Percentiles rank a stretch among this genome's conserved stretches.
These are phyloP conservation scores for Scaptomyza tumidula DNA, from an alignment of 2,888 invertebrate species.

Conservation along the genomic window DNA sequence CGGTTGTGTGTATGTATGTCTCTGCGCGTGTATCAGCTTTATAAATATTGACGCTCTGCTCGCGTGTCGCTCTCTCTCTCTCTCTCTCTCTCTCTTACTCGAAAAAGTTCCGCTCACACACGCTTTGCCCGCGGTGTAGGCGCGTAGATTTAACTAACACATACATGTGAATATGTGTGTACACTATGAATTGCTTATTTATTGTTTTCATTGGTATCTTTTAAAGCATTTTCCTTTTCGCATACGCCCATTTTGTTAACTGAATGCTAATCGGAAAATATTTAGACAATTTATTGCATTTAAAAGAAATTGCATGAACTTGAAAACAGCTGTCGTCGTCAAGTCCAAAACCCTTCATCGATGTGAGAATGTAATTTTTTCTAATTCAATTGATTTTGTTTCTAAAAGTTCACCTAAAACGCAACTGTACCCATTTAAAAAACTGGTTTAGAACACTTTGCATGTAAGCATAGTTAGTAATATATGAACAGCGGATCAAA, in stretches of 20 bases:
- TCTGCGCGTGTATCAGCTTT: slow-evolving; percentile 35
- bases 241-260: slow-evolving; percentile 36
- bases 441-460: slow-evolving; percentile 53
- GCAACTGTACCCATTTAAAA: slow-evolving; percentile 45
- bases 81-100: slow-evolving; percentile 6
- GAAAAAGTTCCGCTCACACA: slow-evolving; percentile 12
- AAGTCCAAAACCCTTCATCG: slow-evolving; percentile 5
- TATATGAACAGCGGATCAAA: slow-evolving; percentile 40
- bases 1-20: slow-evolving; percentile 8
- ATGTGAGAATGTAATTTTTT: background rate
- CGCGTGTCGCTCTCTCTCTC: slow-evolving; percentile 35
- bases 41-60: slow-evolving; percentile 31
- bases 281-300: slow-evolving; percentile 37
- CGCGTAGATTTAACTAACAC: too few species aligned
- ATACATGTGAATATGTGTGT: slow-evolving; percentile 8
- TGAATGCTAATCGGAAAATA: slow-evolving; percentile 14
- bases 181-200: background rate
- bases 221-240: slow-evolving; percentile 38
- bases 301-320: background rate
- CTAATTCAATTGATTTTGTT: background rate
- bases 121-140: background rate
- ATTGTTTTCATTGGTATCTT: slow-evolving; percentile 29
- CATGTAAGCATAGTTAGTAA: slow-evolving; percentile 36
- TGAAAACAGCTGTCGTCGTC: slow-evolving; percentile 14
- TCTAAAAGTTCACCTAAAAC: background rate